Base-by-base conservation (phyloP, 2,797 vertebrate genomes). In the Mallotus villosus region DNA sequence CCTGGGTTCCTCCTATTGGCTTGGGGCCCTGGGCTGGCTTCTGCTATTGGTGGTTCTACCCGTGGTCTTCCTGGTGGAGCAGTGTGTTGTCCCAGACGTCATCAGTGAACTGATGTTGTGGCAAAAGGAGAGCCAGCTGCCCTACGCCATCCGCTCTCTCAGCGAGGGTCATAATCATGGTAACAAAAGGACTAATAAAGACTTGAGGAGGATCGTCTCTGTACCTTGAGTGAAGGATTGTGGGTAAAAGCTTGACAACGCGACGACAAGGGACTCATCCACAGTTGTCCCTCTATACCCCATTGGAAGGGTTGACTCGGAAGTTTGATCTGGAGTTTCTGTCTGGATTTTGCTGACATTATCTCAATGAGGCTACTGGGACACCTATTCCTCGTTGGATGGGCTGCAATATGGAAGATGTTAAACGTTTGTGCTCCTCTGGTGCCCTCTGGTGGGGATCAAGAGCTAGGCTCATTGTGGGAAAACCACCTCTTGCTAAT, bases 1-100 rank as follows among this genome's bases (percentile, higher is more conserved):
- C 67, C 81, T 95, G 0, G 92, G 91, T 14, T 84, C 78, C 17
- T 92, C 90, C 25, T 92, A 80, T 71, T 91, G 92, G 93, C 22
- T 93, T 3, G 94, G 93, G 6, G 87, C 77, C 32, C 34, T 69
- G 1, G 93, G 92, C 16, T 94, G 93, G 92, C 64, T 25, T 46
- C 72, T 91, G 21, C 81, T 93, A 46, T 17, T 91, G 74, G 72
- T 86, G 0, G 67, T 74, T 22, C 76, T 90, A 67, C 65, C 72
- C 0, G 67, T 86, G 0, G 74, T 92, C 22, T 92, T 87, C 66
- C 51, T 92, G 12, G 79, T 76, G 1, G 86, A 93, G 78, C 89
- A 91, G 75, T 27, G 46, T 60, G 64, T 92, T 2, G 90, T 92
- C 53, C 91, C 92, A 0, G 87, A 92, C 77, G 75, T 88, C 37